phyloP scores from a whole-genome alignment of 2,797 vertebrate species.

The Sebastes aleutianus region DNA sequence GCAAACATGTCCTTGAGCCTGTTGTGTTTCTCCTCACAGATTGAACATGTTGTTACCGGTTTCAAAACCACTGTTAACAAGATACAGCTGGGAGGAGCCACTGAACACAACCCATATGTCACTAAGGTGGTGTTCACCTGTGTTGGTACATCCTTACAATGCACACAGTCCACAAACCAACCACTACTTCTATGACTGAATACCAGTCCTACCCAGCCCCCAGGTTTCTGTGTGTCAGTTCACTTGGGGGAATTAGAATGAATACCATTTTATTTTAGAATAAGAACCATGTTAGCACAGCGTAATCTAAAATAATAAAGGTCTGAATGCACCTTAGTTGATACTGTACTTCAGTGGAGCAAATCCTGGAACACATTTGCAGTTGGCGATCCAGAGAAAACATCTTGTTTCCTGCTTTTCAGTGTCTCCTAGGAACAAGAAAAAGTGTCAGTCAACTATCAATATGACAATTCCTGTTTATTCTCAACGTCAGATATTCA shows the following conservation, averaged over 20 bases:
- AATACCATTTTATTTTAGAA: background rate
- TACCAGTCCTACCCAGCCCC: too few species aligned
- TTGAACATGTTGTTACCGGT: background rate
- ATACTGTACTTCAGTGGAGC: background rate
- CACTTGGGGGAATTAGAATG: too few species aligned
- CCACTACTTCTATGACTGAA: too few species aligned
- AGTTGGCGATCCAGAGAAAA: too few species aligned
- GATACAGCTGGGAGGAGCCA: background rate
- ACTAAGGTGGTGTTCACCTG: background rate
- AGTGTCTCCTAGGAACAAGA: rapidly evolving
- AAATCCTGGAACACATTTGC: too few species aligned
- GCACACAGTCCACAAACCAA: background rate
- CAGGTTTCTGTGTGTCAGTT: too few species aligned
- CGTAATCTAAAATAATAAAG: background rate
- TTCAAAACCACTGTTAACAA: background rate
- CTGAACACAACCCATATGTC: too few species aligned
- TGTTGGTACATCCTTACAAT: background rate
- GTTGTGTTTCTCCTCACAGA: background rate
- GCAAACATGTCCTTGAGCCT: constrained; percentile 1
- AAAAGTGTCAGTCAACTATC: too few species aligned
- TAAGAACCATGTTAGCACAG: background rate
- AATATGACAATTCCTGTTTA: background rate
- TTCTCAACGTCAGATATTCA: background rate
- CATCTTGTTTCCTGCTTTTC: too few species aligned
- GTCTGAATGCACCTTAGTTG: background rate